Percentiles rank a stretch among this genome's conserved stretches.
phyloP scores from a whole-genome alignment of 2,113 vertebrate species.

The Rhinoderma darwinii region DNA sequence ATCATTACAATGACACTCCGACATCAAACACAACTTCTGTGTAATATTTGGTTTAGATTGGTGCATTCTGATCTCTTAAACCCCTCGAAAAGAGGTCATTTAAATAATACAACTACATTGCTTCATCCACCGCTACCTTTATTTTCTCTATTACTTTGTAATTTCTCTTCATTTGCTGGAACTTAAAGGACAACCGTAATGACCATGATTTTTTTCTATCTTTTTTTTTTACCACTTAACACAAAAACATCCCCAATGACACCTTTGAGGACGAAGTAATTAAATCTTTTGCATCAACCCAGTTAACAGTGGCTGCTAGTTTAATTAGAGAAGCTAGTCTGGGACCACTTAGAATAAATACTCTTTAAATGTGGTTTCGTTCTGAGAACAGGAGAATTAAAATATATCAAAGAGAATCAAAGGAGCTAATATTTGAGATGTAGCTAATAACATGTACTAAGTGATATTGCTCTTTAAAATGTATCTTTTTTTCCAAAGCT shows the following conservation, averaged over 20 bases:
- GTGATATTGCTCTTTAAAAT: neutral
- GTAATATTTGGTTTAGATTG: conserved; percentile 37
- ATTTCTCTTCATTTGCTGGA: conserved; percentile 40
- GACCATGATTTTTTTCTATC: conserved; percentile 52
- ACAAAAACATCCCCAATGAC: conserved; percentile 56
- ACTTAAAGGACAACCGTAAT: conserved; percentile 54
- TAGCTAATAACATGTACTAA: neutral
- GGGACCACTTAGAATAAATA: conserved; percentile 59
- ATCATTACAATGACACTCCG: conserved; percentile 35
- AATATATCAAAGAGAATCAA: conserved; percentile 22
- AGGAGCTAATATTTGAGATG: conserved; percentile 28
- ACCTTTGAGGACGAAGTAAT: conserved; percentile 59
- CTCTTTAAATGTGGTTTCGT: conserved; percentile 55
- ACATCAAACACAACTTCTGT: conserved; percentile 37
- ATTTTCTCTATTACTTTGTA: conserved; percentile 7
- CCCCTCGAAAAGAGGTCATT: conserved; percentile 42
- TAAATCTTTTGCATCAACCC: conserved; percentile 60
- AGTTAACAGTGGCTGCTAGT: conserved; percentile 60
- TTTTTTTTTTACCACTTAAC: conserved; percentile 54
- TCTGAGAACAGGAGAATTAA: conserved; percentile 32
- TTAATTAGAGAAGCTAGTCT: conserved; percentile 58
- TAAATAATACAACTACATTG: conserved; percentile 37
- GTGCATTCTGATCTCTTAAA: conserved; percentile 30
- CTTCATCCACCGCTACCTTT: neutral
- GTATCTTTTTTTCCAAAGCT: neutral